phyloP scores from a whole-genome alignment of 2,888 invertebrate species.

The Leucoptera coffeella region DNA sequence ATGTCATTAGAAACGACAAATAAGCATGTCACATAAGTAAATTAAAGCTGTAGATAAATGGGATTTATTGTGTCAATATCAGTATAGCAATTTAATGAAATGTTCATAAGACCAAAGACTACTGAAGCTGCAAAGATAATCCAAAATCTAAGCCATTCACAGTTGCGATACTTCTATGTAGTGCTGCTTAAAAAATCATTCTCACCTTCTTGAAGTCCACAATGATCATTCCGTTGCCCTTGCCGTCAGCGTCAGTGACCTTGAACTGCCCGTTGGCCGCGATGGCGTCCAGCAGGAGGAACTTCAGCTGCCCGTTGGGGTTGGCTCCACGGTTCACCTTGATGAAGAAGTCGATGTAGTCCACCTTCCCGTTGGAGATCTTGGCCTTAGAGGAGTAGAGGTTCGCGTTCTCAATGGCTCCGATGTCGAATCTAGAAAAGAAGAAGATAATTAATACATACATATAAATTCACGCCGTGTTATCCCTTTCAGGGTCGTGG shows the following conservation, averaged over 20 bases:
- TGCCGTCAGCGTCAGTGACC: conserved; percentile 54
- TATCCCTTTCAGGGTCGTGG: too few relatives aligned
- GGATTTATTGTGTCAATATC: too few relatives aligned
- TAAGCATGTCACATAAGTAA: too few relatives aligned
- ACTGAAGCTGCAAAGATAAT: too few relatives aligned
- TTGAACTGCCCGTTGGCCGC: conserved; percentile 58
- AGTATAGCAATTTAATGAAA: too few relatives aligned
- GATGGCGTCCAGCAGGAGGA: conserved; percentile 56
- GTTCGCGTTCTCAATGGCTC: conserved; percentile 26
- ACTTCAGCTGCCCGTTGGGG: conserved; percentile 42
- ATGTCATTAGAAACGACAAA: too few relatives aligned
- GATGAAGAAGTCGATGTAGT: conserved; percentile 49
- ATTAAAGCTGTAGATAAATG: too few relatives aligned
- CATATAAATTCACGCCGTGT: too few relatives aligned
- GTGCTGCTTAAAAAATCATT: too few relatives aligned
- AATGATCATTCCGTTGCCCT: conserved; percentile 55
- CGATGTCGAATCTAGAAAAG: conserved; percentile 32
- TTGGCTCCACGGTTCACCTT: conserved; percentile 34
- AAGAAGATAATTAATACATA: conserved; percentile 1
- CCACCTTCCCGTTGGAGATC: conserved; percentile 32
- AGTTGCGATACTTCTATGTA: too few relatives aligned
- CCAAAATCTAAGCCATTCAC: too few relatives aligned
- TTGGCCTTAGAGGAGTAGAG: conserved; percentile 48
- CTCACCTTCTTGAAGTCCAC: conserved; percentile 52
- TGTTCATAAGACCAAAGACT: too few relatives aligned